phyloP scores from a whole-genome alignment of 1,140 invertebrate species.

The Schlechtendalia chinensis region DNA sequence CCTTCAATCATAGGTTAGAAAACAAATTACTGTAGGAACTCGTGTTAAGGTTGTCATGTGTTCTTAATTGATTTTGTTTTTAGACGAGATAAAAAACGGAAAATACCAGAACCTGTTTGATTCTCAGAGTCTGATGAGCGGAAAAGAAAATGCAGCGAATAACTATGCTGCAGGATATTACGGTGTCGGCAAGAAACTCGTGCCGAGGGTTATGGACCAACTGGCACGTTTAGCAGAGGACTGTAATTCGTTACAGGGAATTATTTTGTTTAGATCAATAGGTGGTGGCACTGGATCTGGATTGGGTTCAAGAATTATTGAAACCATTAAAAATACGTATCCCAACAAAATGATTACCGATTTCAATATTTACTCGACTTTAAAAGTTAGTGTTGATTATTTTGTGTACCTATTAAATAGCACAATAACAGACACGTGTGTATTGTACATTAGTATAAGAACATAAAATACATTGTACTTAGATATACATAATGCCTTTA shows the following conservation, averaged over 20 bases:
- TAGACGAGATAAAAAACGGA: slow-evolving; percentile 69
- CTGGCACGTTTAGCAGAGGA: slow-evolving; percentile 55
- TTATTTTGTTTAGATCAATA: slow-evolving; percentile 63
- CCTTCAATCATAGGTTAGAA: slow-evolving; percentile 66
- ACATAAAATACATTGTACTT: not conserved
- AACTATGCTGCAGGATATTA: slow-evolving; percentile 79
- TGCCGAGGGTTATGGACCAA: slow-evolving; percentile 56
- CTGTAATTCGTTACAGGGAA: slow-evolving; percentile 59
- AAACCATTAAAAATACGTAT: slow-evolving; percentile 71
- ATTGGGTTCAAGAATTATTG: slow-evolving; percentile 76
- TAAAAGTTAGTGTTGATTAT: slow-evolving; percentile 64
- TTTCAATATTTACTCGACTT: slow-evolving; percentile 78
- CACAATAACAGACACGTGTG: too few relatives aligned
- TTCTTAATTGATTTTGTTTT: slow-evolving; percentile 55
- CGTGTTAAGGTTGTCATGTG: not conserved
- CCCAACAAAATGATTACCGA: slow-evolving; percentile 75
- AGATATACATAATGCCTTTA: slow-evolving; percentile 58
- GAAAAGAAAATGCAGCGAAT: slow-evolving; percentile 86
- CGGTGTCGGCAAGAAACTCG: slow-evolving; percentile 61
- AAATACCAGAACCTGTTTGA: slow-evolving; percentile 74
- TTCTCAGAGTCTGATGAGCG: slow-evolving; percentile 73
- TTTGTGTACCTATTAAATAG: too few relatives aligned
- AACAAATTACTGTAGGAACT: not conserved
- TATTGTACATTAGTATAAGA: not conserved
- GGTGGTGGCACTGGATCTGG: slow-evolving; percentile 82